These are phyloP conservation scores for Alectura lathami DNA, from an alignment of 2,113 vertebrate species.

Conservation along the genomic window DNA sequence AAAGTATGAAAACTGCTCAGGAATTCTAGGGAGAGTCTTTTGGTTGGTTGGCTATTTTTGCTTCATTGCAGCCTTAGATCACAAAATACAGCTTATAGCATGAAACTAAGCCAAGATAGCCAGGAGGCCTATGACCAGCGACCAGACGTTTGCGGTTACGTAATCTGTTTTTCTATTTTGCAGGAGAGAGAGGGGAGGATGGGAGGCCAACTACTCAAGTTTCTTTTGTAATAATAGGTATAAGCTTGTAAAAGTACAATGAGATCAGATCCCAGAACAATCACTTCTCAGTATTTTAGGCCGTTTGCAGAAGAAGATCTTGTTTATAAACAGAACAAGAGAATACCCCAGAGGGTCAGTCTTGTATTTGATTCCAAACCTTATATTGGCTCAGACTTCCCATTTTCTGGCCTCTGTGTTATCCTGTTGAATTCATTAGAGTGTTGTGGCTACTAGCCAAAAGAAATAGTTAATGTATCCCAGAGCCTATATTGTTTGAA, in stretches of 20 bases:
- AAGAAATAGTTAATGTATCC: constrained; percentile 16
- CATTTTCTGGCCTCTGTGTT: constrained; percentile 9
- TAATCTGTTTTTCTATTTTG: not conserved
- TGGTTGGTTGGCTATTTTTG: constrained; percentile 22
- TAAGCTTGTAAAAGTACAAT: not conserved
- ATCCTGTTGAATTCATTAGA: not conserved
- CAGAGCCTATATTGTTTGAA: constrained; percentile 28
- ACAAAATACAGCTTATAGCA: not conserved
- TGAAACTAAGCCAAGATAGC: not conserved
- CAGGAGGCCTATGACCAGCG: not conserved
- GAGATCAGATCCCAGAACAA: not conserved
- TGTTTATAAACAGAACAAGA: not conserved
- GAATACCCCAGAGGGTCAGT: not conserved
- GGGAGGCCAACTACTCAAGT: not conserved
- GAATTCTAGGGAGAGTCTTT: not conserved
- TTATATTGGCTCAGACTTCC: not conserved
- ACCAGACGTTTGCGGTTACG: not conserved
- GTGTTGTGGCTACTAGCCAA: constrained; percentile 27
- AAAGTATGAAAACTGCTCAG: not conserved
- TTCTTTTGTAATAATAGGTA: not conserved
- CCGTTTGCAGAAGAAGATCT: not conserved
- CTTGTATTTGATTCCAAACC: constrained; percentile 1
- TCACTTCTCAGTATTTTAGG: not conserved
- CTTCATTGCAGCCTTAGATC: not conserved
- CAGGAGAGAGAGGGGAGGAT: not conserved